Percentiles rank a stretch among this genome's conserved stretches.
These are phyloP conservation scores for Drosophila prosaltans DNA, from an alignment of 1,140 invertebrate species.

Conservation along the genomic window DNA sequence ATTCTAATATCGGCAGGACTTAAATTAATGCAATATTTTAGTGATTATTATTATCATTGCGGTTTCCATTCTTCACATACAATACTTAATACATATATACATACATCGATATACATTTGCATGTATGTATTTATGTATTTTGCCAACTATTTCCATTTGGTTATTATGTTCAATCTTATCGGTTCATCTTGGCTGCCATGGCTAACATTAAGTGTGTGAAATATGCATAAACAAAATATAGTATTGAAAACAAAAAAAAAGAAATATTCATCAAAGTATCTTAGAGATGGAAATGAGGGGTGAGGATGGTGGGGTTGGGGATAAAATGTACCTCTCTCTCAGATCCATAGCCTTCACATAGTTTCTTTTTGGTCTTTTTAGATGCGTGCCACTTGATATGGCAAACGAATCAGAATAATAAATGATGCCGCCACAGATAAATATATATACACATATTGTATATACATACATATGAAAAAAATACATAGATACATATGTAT, in stretches of 20 bases:
- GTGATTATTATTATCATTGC: not conserved
- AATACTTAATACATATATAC: not conserved
- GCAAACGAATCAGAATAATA: slow-evolving; percentile 66
- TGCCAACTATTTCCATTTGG: slow-evolving; percentile 25
- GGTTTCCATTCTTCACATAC: slow-evolving; percentile 38
- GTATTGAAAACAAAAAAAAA: not conserved
- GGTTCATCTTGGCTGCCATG: slow-evolving; percentile 42
- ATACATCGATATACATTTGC: too few relatives aligned
- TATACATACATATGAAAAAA: slow-evolving; percentile 4
- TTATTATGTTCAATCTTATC: slow-evolving; percentile 44
- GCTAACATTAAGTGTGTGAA: slow-evolving; percentile 33
- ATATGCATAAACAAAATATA: too few relatives aligned
- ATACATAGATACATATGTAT: slow-evolving; percentile 9
- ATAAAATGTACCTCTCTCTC: slow-evolving; percentile 10
- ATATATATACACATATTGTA: slow-evolving; percentile 3
- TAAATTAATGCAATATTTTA: not conserved
- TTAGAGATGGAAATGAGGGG: slow-evolving; percentile 52
- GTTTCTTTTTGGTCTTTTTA: slow-evolving; percentile 32
- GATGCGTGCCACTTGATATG: slow-evolving; percentile 76
- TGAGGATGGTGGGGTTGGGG: too few relatives aligned
- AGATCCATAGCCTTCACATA: slow-evolving; percentile 69
- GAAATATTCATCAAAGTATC: slow-evolving; percentile 60
- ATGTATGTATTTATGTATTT: not conserved
- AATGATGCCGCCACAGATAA: slow-evolving; percentile 56
- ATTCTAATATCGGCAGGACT: too few relatives aligned